phyloP scores from a whole-genome alignment of 2,797 vertebrate genomes.

The Streptopelia turtur region DNA sequence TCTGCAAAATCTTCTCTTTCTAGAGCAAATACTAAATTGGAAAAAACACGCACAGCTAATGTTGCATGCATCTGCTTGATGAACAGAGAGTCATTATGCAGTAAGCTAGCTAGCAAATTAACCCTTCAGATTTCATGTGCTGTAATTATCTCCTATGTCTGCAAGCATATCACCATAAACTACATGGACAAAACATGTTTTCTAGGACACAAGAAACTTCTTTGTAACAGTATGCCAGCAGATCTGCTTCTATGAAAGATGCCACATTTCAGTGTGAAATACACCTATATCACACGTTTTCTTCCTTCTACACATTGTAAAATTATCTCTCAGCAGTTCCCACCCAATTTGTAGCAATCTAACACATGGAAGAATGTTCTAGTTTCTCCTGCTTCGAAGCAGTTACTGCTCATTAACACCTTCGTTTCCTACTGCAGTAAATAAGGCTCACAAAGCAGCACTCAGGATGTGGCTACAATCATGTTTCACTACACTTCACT shows the following conservation, averaged over 20 bases:
- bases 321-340: background rate
- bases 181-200: background rate
- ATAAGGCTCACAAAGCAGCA: background rate
- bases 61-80: background rate
- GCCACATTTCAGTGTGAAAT: background rate
- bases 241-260: background rate
- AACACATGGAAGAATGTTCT: background rate
- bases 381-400: background rate
- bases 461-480: background rate
- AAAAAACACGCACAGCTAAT: background rate
- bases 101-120: background rate
- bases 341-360: conserved; percentile 19
- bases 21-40: background rate
- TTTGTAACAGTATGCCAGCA: background rate
- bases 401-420: background rate
- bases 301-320: background rate
- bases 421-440: background rate
- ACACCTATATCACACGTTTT: background rate
- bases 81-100: background rate
- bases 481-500: background rate
- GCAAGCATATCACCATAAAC: background rate
- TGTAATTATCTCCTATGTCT: background rate
- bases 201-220: background rate
- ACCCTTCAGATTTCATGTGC: background rate
- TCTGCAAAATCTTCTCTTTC: background rate